phyloP scores from a whole-genome alignment of 2,113 vertebrate species.

The Anarrhichthys ocellatus region DNA sequence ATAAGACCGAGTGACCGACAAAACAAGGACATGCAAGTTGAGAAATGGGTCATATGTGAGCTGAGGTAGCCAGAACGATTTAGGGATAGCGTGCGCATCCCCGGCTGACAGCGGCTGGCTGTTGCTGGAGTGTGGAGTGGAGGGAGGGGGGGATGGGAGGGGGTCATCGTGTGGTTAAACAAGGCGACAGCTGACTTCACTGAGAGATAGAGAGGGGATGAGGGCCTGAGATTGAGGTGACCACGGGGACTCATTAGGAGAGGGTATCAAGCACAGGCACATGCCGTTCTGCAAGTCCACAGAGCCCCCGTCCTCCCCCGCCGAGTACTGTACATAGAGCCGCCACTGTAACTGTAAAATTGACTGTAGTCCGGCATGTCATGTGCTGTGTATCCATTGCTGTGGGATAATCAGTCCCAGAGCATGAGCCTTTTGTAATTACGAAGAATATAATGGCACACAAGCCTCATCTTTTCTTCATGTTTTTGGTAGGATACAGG shows the following conservation, averaged over 20 bases:
- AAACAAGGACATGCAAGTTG: slow-evolving; percentile 56
- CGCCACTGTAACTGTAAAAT: slow-evolving; percentile 49
- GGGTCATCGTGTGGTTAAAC: slow-evolving; percentile 70
- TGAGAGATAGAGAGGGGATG: slow-evolving; percentile 55
- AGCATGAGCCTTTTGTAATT: slow-evolving; percentile 78
- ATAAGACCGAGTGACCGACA: slow-evolving; percentile 43
- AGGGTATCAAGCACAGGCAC: slow-evolving; percentile 64
- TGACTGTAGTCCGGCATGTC: slow-evolving; percentile 45
- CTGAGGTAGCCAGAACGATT: slow-evolving; percentile 70
- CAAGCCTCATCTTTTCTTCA: slow-evolving; percentile 60
- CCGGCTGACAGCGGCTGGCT: slow-evolving; percentile 60
- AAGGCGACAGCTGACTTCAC: slow-evolving; percentile 66
- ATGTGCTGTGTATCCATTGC: slow-evolving; percentile 45
- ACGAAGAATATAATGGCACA: slow-evolving; percentile 73
- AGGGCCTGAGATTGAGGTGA: slow-evolving; percentile 56
- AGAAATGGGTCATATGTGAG: slow-evolving; percentile 76
- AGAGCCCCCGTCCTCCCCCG: slow-evolving; percentile 55
- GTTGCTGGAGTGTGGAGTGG: slow-evolving; percentile 7
- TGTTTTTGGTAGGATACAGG: slow-evolving; percentile 41
- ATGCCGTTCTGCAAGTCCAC: slow-evolving; percentile 62
- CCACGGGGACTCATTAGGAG: slow-evolving; percentile 77
- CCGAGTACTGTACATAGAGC: slow-evolving; percentile 70
- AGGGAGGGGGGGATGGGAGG: neutral
- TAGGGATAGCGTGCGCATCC: slow-evolving; percentile 52
- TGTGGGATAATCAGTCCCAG: slow-evolving; percentile 63